Conservation (phyloP, 2,113 vertebrate species). For the Coturnix japonica region DNA sequence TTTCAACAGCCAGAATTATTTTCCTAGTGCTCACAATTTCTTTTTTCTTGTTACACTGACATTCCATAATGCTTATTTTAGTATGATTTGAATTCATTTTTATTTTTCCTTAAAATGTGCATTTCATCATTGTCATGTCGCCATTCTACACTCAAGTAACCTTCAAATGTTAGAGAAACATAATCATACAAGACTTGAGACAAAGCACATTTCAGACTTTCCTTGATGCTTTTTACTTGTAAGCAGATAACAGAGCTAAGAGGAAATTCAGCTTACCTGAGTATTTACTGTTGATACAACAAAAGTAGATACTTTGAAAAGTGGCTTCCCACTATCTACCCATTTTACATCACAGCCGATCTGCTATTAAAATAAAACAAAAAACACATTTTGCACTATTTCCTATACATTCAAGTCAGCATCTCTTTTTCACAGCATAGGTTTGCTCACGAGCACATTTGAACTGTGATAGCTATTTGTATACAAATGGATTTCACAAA, state of each 20-base stretch:
- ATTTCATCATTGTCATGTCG: background rate
- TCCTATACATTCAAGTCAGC: background rate
- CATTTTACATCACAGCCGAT: slow-evolving; percentile 89
- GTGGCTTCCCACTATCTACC: slow-evolving; percentile 93
- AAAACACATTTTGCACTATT: background rate
- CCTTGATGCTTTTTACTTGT: background rate
- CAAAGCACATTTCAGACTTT: background rate
- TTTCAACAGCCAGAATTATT: background rate
- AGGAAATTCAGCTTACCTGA: slow-evolving; percentile 81
- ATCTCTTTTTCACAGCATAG: background rate
- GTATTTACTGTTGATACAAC: slow-evolving; percentile 95
- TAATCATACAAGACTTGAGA: background rate
- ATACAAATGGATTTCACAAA: background rate
- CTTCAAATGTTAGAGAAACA: background rate
- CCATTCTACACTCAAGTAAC: background rate
- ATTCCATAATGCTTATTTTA: background rate
- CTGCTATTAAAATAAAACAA: slow-evolving; percentile 58
- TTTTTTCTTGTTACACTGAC: background rate
- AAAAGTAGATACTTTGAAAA: slow-evolving; percentile 91
- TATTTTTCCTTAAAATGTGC: background rate
- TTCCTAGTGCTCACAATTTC: background rate
- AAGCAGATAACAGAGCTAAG: background rate
- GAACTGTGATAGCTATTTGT: background rate
- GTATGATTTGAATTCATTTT: background rate
- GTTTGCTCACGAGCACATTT: background rate